Evolutionary conservation across 2,113 vertebrate species (phyloP), one percentile per base, ranked within the genome.

Genomic region (Phocoena phocoena): DNA sequence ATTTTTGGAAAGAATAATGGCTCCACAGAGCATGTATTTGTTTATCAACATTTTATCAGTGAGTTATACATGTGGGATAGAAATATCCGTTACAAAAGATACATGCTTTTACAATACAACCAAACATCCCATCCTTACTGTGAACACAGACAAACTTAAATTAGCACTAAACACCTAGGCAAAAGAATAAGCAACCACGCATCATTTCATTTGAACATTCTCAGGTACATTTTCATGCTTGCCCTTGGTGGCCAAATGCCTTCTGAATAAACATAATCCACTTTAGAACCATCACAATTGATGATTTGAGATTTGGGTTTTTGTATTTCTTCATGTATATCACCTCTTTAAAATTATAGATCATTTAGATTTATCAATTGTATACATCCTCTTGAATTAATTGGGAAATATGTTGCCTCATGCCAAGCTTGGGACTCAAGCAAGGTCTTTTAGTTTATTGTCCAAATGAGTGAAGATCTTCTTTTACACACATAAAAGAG

Each of bases 31-130:
- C 18, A 44, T 20, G 4, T 70, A 88, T 50, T 88, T 36, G 8
- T 25, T 96, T 89, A 20, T 86, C 47, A 83, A 79, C 25, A 65
- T 93, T 93, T 93, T 76, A 38, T 95, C 60, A 60, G 26, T 85
- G 71, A 44, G 12, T 55, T 71, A 86, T 83, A 33, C 9, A 44
- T 11, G 3, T 87, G 41, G 31, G 55, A 87, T 6, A 93, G 31
- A 93, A 2, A 77, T 11, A 47, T 6, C 14, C 31, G 5, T 76
- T 73, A 12, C 68, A 94, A 73, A 63, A 47, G 4, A 55, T 25
- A 13, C 33, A 47, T n/a, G 12, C 3, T 60, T 79, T 73, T 38
- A 36, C 41, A 73, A 63, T 3, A 20, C 67, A 38, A 73, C 23
- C 26, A 88, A 83, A 63, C 14, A 55, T 31, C 18, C 77, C 36